A percentile compares a stretch with the other conserved stretches of the same genome.
phyloP scores from a whole-genome alignment of 1,140 invertebrate genomes.

The Achroia grisella region DNA sequence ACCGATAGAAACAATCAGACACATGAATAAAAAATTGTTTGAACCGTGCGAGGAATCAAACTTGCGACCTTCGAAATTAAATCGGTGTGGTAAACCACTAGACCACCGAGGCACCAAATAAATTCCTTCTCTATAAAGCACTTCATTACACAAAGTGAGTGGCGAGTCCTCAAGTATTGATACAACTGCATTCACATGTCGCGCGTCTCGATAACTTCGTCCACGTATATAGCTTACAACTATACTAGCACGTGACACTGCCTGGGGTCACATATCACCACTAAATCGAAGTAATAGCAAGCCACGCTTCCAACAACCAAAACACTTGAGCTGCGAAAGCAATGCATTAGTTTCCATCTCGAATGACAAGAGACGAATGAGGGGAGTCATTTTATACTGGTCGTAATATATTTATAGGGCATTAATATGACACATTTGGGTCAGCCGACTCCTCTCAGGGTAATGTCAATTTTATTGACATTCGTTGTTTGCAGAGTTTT shows the following conservation, averaged over 20 bases:
- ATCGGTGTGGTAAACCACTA: no score
- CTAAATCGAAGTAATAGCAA: conserved; percentile 21
- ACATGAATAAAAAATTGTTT: no score
- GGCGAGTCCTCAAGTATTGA: no score
- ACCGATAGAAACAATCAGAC: no score
- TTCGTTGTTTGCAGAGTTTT: conserved; percentile 7
- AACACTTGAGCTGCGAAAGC: conserved; percentile 1
- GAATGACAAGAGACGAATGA: not conserved
- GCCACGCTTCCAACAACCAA: conserved; percentile 11
- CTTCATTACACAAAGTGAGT: no score
- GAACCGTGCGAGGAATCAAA: no score
- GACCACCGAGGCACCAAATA: no score
- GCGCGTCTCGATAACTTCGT: no score
- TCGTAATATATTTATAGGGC: conserved; percentile 27
- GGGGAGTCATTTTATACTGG: conserved; percentile 15
- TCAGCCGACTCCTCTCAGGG: conserved; percentile 22
- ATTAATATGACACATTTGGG: conserved; percentile 34
- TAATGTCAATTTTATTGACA: conserved; percentile 32
- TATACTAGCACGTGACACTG: conserved; percentile 8
- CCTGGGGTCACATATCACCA: conserved; percentile 21
- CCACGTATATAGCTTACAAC: no score
- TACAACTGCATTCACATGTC: not conserved
- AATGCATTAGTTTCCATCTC: not conserved
- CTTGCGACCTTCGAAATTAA: no score
- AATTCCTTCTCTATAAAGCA: no score